These are phyloP conservation scores for Galendromus occidentalis DNA, from an alignment of 1,140 invertebrate species.

Conservation along the genomic window DNA sequence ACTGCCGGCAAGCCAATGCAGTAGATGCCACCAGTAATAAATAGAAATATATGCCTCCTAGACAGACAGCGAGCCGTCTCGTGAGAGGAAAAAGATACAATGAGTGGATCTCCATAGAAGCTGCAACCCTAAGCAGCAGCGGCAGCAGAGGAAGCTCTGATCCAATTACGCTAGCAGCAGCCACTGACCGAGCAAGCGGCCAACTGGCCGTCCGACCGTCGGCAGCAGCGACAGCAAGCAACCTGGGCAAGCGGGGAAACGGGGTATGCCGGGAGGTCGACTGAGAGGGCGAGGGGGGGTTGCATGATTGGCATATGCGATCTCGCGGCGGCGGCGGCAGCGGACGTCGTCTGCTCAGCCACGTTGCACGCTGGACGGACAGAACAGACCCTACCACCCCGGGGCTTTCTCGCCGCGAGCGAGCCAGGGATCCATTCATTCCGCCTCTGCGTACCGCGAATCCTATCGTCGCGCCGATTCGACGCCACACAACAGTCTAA, in stretches of 20 bases:
- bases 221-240: background rate
- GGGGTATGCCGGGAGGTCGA: background rate
- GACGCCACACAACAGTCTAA: too few relatives aligned
- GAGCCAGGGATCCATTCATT: too few relatives aligned
- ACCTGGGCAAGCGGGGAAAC: background rate
- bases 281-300: background rate
- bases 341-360: background rate
- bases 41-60: slow-evolving; percentile 2
- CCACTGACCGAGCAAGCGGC: background rate
- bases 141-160: background rate
- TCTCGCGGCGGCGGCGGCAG: background rate
- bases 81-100: background rate
- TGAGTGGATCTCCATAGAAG: slow-evolving; percentile 7
- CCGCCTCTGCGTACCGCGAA: too few relatives aligned
- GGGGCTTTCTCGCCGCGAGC: too few relatives aligned
- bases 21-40: background rate
- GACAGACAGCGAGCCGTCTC: background rate
- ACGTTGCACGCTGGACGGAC: background rate
- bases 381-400: too few relatives aligned
- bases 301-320: slow-evolving; percentile 5
- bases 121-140: background rate
- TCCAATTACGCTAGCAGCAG: background rate
- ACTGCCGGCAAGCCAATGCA: background rate
- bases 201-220: background rate
- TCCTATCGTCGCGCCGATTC: too few relatives aligned